Evolutionary conservation across 2,888 invertebrate species (phyloP).

Genomic region (Podotricha telesiphe): DNA sequence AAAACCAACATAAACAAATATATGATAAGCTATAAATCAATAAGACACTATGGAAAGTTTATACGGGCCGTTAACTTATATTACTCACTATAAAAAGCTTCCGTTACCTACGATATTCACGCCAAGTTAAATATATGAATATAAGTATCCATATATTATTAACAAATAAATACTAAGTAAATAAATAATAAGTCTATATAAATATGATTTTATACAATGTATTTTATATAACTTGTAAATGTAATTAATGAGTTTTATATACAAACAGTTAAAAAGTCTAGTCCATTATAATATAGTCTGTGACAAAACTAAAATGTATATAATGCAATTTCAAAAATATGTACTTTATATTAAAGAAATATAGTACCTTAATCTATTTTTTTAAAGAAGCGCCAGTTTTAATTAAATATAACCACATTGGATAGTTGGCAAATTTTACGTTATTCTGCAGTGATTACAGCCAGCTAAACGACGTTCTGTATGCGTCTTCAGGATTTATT

Average conservation of each 20-base stretch:
- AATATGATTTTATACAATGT: no score
- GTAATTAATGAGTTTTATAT: no score
- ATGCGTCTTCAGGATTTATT: constrained; percentile 71
- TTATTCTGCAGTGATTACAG: constrained; percentile 53
- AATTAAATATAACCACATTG: constrained; percentile 12
- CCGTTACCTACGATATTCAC: constrained; percentile 55
- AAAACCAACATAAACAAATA: constrained; percentile 28
- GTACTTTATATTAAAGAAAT: background rate
- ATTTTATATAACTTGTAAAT: no score
- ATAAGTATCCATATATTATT: constrained; percentile 6
- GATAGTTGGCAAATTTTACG: constrained; percentile 14
- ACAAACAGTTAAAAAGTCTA: no score
- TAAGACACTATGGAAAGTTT: constrained; percentile 53
- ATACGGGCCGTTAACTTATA: constrained; percentile 71
- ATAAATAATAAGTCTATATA: no score
- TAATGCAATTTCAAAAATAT: no score
- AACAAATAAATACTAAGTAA: background rate
- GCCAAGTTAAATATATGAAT: constrained; percentile 38
- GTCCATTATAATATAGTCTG: no score
- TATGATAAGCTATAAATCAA: constrained; percentile 35
- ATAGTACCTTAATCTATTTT: background rate
- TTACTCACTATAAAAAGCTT: constrained; percentile 68
- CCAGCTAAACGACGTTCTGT: constrained; percentile 56
- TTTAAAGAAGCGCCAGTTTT: background rate
- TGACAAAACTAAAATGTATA: no score